These are phyloP conservation scores for Drosophila lacicola DNA, from an alignment of 2,888 invertebrate species.

Conservation along the genomic window DNA sequence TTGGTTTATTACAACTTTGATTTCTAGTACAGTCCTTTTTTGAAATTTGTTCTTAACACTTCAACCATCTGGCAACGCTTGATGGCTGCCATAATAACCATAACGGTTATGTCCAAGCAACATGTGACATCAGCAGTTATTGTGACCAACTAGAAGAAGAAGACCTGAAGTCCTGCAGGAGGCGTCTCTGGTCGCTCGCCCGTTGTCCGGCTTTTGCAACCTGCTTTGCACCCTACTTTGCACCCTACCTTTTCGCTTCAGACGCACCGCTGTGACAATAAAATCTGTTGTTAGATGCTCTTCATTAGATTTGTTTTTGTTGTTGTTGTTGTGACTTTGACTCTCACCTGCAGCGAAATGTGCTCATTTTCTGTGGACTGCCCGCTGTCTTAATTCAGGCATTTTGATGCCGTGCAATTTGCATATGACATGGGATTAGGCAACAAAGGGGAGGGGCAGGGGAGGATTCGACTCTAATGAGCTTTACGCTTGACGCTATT, in stretches of 20 bases:
- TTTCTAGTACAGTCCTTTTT: neutral
- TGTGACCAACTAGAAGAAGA: conserved; percentile 30
- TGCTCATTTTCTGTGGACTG: conserved; percentile 31
- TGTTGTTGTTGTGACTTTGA: conserved; percentile 12
- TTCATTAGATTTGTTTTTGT: conserved; percentile 29
- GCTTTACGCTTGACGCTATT: conserved; percentile 20
- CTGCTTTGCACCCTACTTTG: neutral
- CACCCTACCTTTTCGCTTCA: neutral
- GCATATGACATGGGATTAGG: conserved; percentile 36
- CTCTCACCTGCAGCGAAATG: conserved; percentile 64
- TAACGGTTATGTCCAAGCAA: conserved; percentile 68
- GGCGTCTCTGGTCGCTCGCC: neutral
- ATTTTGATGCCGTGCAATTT: conserved; percentile 55
- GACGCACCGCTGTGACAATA: conserved; percentile 45
- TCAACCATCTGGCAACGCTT: conserved; percentile 38
- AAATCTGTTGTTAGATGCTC: conserved; percentile 23
- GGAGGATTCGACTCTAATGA: conserved; percentile 28
- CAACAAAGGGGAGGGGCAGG: neutral
- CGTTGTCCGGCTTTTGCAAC: neutral
- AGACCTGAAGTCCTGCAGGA: conserved; percentile 12
- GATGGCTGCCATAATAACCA: conserved; percentile 44
- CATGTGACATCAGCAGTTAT: conserved; percentile 65
- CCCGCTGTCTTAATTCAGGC: conserved; percentile 40
- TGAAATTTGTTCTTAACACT: conserved; percentile 12
- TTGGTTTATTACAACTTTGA: too few relatives aligned